Conservation (phyloP, 2,888 invertebrate species). For the Teinopalpus imperialis region DNA sequence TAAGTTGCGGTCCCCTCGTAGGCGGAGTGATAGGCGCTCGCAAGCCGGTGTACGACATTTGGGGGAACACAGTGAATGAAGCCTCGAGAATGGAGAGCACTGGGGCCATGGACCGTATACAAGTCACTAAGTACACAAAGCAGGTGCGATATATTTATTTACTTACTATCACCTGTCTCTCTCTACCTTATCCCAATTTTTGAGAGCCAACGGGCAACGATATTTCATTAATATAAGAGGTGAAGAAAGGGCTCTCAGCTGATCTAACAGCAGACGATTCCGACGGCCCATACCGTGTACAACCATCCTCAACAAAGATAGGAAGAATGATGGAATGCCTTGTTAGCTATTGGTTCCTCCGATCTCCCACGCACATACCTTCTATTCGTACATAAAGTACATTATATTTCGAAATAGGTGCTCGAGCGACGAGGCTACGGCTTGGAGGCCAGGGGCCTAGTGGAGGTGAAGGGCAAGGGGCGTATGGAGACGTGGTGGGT, state of each 20-base stretch:
- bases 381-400: too few species aligned
- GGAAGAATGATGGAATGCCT: too few species aligned
- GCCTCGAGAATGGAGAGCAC: slow-evolving; percentile 98
- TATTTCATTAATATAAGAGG: slow-evolving; percentile 8
- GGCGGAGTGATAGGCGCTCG: slow-evolving; percentile 98
- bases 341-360: too few species aligned
- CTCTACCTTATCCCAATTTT: too few species aligned
- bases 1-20: slow-evolving; percentile 95
- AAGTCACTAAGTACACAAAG: slow-evolving; percentile 85
- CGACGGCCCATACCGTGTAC: too few species aligned
- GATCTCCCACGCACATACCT: too few species aligned
- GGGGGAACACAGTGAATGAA: slow-evolving; percentile 98
- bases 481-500: slow-evolving; percentile 98
- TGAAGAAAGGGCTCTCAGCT: too few species aligned
- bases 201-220: background rate
- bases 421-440: slow-evolving; percentile 88
- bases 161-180: too few species aligned
- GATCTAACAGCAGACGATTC: too few species aligned
- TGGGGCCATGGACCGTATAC: slow-evolving; percentile 93
- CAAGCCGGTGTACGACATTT: slow-evolving; percentile 98
- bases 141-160: slow-evolving; percentile 33
- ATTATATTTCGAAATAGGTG: too few species aligned
- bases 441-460: slow-evolving; percentile 89
- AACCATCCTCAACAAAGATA: too few species aligned
- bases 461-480: slow-evolving; percentile 97